Conservation (phyloP, 2,888 invertebrate species). For the Mesoligia furuncula region DNA sequence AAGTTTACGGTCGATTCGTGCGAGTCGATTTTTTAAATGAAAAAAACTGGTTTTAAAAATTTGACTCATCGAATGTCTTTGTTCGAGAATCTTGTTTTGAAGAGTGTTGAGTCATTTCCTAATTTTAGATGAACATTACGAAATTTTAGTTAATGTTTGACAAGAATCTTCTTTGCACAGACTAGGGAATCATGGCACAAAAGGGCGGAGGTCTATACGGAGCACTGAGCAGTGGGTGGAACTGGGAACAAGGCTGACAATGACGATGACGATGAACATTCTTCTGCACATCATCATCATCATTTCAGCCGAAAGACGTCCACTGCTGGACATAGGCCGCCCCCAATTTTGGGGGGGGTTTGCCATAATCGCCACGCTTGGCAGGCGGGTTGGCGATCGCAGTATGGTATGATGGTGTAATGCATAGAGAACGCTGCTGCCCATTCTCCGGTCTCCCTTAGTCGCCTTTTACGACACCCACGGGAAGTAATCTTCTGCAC, state of each 20-base stretch:
- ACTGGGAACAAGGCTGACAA: neutral
- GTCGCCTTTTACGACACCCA: too few relatives aligned
- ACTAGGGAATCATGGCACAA: neutral
- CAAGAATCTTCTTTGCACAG: neutral
- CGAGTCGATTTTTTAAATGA: neutral
- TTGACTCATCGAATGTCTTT: constrained; percentile 44
- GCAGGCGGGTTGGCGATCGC: too few relatives aligned
- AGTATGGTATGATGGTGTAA: too few relatives aligned
- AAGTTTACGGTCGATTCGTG: constrained; percentile 8
- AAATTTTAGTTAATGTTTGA: constrained; percentile 1
- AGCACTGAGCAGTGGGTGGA: neutral
- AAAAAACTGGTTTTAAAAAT: constrained; percentile 49
- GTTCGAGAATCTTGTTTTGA: constrained; percentile 30
- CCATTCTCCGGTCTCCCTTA: too few relatives aligned
- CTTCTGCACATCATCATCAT: neutral
- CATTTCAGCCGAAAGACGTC: too few relatives aligned
- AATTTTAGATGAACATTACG: neutral
- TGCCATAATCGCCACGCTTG: too few relatives aligned
- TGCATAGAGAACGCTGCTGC: too few relatives aligned
- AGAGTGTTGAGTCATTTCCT: constrained; percentile 45
- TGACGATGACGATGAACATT: neutral
- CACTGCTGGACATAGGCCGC: too few relatives aligned
- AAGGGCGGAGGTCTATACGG: neutral
- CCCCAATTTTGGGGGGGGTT: too few relatives aligned
- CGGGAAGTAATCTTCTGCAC: neutral